Percentiles rank a stretch among this genome's conserved stretches.
Conservation (phyloP, 2,888 invertebrate species). For the Homarus gammarus region DNA sequence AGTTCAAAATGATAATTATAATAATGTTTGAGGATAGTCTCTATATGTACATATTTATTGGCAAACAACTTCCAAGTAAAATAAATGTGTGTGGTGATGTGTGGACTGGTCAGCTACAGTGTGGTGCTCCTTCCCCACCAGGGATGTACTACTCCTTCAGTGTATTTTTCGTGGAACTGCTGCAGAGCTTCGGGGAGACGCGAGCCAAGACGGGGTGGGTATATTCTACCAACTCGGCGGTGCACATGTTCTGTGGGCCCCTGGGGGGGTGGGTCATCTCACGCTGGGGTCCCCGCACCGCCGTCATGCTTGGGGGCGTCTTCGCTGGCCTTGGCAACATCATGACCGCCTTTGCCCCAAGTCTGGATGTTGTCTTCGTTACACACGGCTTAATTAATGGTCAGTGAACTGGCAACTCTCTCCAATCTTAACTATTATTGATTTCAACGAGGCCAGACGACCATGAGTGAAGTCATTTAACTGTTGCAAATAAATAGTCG, state of each 20-base stretch:
- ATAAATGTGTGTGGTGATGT: background rate
- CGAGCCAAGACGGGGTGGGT: conserved; percentile 77
- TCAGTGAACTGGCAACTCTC: conserved; percentile 74
- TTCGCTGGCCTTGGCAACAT: conserved; percentile 81
- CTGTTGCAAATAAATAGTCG: too few species aligned
- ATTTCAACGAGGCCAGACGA: too few species aligned
- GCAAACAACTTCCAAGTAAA: background rate
- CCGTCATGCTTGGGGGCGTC: conserved; percentile 81
- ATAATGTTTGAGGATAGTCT: too few species aligned
- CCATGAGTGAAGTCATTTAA: too few species aligned
- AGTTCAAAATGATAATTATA: background rate
- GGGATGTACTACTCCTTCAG: conserved; percentile 75
- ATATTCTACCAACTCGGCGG: conserved; percentile 76
- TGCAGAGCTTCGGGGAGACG: conserved; percentile 75
- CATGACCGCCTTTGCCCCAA: conserved; percentile 80
- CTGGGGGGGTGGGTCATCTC: conserved; percentile 82
- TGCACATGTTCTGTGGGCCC: conserved; percentile 80
- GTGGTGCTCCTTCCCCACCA: background rate
- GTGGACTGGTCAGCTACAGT: too few species aligned
- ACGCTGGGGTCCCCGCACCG: conserved; percentile 81
- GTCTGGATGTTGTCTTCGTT: conserved; percentile 81
- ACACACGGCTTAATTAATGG: conserved; percentile 82
- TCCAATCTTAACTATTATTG: too few species aligned
- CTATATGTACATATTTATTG: too few species aligned
- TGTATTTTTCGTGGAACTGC: conserved; percentile 76